Conservation (phyloP, 2,797 vertebrate genomes). For the Meriones psammophilus region DNA sequence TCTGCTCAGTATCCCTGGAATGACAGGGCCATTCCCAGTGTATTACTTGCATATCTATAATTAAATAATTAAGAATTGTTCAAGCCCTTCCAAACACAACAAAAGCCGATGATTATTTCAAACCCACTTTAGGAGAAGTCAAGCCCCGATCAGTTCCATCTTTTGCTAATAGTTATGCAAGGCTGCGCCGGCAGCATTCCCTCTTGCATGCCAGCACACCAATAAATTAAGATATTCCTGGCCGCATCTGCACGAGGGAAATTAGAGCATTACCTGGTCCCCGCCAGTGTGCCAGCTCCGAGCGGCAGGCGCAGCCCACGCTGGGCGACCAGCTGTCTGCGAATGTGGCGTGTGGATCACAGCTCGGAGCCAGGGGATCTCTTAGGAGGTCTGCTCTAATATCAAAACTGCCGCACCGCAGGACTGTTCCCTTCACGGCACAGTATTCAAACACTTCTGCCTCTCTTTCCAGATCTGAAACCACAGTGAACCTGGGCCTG, state of each 20-base stretch:
- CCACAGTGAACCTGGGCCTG: slow-evolving; percentile 79
- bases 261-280: slow-evolving; percentile 94
- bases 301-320: slow-evolving; percentile 93
- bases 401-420: slow-evolving; percentile 92
- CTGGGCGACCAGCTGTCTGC: slow-evolving; percentile 95
- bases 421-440: slow-evolving; percentile 92
- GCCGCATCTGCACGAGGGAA: slow-evolving; percentile 94
- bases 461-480: slow-evolving; percentile 85
- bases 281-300: slow-evolving; percentile 92
- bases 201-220: slow-evolving; percentile 93
- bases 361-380: slow-evolving; percentile 92
- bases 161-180: slow-evolving; percentile 92
- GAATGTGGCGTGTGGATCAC: slow-evolving; percentile 92
- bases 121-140: slow-evolving; percentile 89
- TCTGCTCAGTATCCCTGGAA: slow-evolving; percentile 90
- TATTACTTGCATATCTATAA: slow-evolving; percentile 90
- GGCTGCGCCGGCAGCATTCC: slow-evolving; percentile 90
- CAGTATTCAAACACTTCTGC: slow-evolving; percentile 90
- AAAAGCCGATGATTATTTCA: slow-evolving; percentile 90
- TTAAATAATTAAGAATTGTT: slow-evolving; percentile 92
- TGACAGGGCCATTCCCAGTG: slow-evolving; percentile 89
- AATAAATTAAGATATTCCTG: slow-evolving; percentile 96
- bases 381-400: slow-evolving; percentile 92
- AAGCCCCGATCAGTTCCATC: slow-evolving; percentile 89
- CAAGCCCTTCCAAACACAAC: slow-evolving; percentile 91